phyloP scores from a whole-genome alignment of 2,113 vertebrate species.

The Erpornis zantholeuca region DNA sequence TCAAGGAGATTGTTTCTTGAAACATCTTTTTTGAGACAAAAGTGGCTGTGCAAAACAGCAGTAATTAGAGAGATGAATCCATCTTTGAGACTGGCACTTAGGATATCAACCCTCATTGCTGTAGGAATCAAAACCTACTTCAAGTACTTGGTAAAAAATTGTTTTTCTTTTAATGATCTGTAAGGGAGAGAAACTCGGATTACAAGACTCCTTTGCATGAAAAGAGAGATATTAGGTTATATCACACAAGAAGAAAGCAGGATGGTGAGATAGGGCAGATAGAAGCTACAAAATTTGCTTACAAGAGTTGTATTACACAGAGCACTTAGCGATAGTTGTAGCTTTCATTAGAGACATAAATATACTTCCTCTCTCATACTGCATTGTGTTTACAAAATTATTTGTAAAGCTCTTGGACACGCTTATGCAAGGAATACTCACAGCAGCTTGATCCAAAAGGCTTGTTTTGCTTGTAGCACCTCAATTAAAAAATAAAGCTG shows the following conservation, averaged over 20 bases:
- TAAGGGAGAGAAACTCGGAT: neutral
- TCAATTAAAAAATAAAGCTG: neutral
- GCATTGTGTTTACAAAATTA: neutral
- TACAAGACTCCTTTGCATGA: neutral
- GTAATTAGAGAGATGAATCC: neutral
- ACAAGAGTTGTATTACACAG: neutral
- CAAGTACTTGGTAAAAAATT: neutral
- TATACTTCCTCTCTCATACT: neutral
- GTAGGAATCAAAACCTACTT: neutral
- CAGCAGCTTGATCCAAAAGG: neutral
- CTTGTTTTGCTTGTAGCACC: neutral
- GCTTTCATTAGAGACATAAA: neutral
- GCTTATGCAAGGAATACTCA: neutral
- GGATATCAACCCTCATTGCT: neutral
- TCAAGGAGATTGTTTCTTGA: neutral
- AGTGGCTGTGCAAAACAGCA: neutral
- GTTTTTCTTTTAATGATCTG: neutral
- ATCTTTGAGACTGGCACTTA: neutral
- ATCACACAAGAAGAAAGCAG: neutral
- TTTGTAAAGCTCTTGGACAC: neutral
- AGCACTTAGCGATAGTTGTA: neutral
- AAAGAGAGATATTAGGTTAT: neutral
- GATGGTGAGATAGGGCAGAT: neutral
- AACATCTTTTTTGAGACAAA: neutral
- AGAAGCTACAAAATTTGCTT: neutral